phyloP scores from a whole-genome alignment of 2,888 invertebrate genomes.

The Clunio marinus region DNA sequence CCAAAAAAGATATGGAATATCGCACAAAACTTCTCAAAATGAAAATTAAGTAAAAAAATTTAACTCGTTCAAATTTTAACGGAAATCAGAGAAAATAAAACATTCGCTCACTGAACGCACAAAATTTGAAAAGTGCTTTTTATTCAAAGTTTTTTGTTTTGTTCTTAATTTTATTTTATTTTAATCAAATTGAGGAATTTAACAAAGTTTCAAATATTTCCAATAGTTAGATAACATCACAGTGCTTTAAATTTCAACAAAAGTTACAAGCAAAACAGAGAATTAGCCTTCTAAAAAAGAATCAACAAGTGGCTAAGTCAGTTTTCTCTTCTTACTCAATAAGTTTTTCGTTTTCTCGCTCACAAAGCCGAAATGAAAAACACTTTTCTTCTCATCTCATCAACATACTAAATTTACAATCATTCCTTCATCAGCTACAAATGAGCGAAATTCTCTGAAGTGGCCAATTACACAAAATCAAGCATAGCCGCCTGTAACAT shows the following conservation, averaged over 20 bases:
- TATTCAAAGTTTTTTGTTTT: slow-evolving; percentile 14
- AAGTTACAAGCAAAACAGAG: not conserved
- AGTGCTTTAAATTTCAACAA: not conserved
- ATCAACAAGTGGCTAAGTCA: slow-evolving; percentile 9
- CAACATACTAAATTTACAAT: not conserved
- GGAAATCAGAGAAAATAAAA: not conserved
- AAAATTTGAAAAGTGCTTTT: not conserved
- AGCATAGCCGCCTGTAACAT: not conserved
- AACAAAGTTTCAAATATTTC: not conserved
- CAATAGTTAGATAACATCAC: not conserved
- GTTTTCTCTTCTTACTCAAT: not conserved
- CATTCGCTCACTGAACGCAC: not conserved
- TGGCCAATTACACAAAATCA: not conserved
- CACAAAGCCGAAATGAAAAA: slow-evolving; percentile 23
- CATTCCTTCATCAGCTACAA: slow-evolving; percentile 3
- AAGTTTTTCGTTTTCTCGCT: slow-evolving; percentile 1
- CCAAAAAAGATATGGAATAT: too few species aligned
- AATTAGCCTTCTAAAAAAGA: not conserved
- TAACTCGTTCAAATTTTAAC: not conserved
- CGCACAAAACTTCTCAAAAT: too few species aligned
- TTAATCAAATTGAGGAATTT: not conserved
- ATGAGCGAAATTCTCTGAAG: not conserved
- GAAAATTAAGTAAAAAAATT: too few species aligned
- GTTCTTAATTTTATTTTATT: not conserved
- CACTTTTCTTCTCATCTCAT: slow-evolving; percentile 1